A percentile compares a stretch with the other conserved stretches of the same genome.
phyloP scores from a whole-genome alignment of 2,888 invertebrate species.

The Andrena trimmerana region DNA sequence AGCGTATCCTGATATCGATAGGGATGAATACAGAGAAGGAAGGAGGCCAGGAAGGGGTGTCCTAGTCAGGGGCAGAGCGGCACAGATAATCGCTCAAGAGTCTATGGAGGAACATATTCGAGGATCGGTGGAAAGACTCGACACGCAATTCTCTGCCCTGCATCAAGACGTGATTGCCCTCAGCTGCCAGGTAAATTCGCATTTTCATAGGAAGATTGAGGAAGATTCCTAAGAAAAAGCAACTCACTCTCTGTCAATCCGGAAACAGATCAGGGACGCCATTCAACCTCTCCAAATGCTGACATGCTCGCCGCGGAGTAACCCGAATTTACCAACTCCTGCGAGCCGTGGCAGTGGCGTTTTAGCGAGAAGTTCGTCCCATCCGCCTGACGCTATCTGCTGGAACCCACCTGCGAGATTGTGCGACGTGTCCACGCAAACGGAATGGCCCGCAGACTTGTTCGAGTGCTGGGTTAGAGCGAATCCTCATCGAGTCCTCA shows the following conservation, averaged over 20 bases:
- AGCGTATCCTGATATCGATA: conserved; percentile 48
- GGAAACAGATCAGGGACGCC: conserved; percentile 90
- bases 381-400: conserved; percentile 94
- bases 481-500: conserved; percentile 91
- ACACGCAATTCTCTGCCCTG: conserved; percentile 92
- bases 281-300: conserved; percentile 94
- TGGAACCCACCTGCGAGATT: conserved; percentile 87
- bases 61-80: conserved; percentile 76
- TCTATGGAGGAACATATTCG: conserved; percentile 81
- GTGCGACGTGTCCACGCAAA: conserved; percentile 87
- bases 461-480: conserved; percentile 89
- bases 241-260: not conserved
- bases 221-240: not conserved
- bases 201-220: no score
- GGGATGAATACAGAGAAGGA: conserved; percentile 78
- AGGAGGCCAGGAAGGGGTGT: conserved; percentile 75
- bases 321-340: conserved; percentile 90
- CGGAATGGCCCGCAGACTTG: conserved; percentile 88
- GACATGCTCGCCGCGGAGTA: conserved; percentile 93
- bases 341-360: conserved; percentile 84
- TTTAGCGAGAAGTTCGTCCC: conserved; percentile 92
- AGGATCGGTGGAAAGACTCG: conserved; percentile 90
- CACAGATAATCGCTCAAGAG: conserved; percentile 76
- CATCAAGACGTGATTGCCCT: conserved; percentile 95
- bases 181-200: conserved; percentile 89